Base-by-base conservation (phyloP, 2,797 vertebrate genomes). In the Acestrorhynchus altus region DNA sequence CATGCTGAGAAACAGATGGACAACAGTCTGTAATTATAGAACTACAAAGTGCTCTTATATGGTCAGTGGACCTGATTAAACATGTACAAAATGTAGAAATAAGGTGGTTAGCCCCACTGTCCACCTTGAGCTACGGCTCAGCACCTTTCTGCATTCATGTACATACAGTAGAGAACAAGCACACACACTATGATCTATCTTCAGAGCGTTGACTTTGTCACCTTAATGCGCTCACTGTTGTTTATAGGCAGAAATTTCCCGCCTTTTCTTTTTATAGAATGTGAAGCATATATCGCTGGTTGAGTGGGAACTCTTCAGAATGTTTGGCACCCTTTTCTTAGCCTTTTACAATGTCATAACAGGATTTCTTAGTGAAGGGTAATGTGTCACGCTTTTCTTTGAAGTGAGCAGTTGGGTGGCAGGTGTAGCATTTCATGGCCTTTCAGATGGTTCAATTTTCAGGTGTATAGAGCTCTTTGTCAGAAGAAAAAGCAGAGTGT, bases 171-270 rank as follows among this genome's bases (percentile, higher is more conserved):
- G 39, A 61, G 59, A 15, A 35, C 59, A 61, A 15, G 16, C 59
- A 57, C 59, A 39, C 28, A 61, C 59, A 35, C 16, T 35, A 4
- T 31, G 12, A 18, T 28, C 31, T 35, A 6, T 6, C 31, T 35
- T 35, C 31, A 35, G 31, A n/a, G n/a, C n/a, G n/a, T n/a, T 35
- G 31, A 6, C 31, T 35, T 35, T 35, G 31, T 35, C 31, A 35
- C 31, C 6, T 6, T 35, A 35, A 15, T 59, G 56, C 26, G 13
- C 26, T 11, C n/a, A 56, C 12, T 2, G 44, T 15, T 76, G 74
- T 76, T 69, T 47, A 69, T 47, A 57, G 42, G 24, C 35, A 76
- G 13, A 68, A 20, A 70, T 51, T 68, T 70, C 24, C 47, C 57
- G 44, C 40, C 54, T 13, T 44, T 61, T 63, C 18, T 63, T 16